These are phyloP conservation scores for Tenthredo livida DNA, from an alignment of 2,888 invertebrate species.

Conservation along the genomic window DNA sequence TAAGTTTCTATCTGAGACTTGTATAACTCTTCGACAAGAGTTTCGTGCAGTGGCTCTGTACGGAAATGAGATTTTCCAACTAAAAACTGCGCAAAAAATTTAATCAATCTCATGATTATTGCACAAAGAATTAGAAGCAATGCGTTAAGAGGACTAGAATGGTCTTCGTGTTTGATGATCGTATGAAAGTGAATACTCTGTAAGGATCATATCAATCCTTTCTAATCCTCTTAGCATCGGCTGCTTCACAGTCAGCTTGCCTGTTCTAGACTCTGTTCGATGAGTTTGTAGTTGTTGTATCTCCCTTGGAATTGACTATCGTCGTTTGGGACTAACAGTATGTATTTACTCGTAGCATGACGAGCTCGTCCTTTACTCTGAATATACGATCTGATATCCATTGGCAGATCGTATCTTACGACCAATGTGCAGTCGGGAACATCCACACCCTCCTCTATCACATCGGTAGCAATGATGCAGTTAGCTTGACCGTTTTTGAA, in stretches of 20 bases:
- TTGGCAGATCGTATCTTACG: conserved; percentile 85
- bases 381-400: conserved; percentile 90
- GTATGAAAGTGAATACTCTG: too few species aligned
- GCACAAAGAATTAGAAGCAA: not conserved
- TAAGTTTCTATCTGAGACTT: conserved; percentile 80
- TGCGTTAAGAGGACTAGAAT: too few species aligned
- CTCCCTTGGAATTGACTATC: conserved; percentile 72
- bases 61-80: conserved; percentile 81
- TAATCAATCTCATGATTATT: conserved; percentile 9
- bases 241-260: conserved; percentile 68
- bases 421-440: conserved; percentile 91
- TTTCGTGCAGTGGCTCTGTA: conserved; percentile 79
- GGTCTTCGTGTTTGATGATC: too few species aligned
- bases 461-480: conserved; percentile 87
- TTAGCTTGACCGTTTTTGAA: conserved; percentile 83
- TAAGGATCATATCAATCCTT: too few species aligned
- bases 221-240: too few species aligned
- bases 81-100: conserved; percentile 78
- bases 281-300: conserved; percentile 78
- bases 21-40: conserved; percentile 81
- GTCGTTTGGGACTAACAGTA: conserved; percentile 79
- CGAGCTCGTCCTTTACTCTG: conserved; percentile 95
- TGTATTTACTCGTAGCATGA: conserved; percentile 82
- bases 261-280: conserved; percentile 81
- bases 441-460: conserved; percentile 95